Conservation (phyloP, 2,113 vertebrate species). For the Silurus glanis region DNA sequence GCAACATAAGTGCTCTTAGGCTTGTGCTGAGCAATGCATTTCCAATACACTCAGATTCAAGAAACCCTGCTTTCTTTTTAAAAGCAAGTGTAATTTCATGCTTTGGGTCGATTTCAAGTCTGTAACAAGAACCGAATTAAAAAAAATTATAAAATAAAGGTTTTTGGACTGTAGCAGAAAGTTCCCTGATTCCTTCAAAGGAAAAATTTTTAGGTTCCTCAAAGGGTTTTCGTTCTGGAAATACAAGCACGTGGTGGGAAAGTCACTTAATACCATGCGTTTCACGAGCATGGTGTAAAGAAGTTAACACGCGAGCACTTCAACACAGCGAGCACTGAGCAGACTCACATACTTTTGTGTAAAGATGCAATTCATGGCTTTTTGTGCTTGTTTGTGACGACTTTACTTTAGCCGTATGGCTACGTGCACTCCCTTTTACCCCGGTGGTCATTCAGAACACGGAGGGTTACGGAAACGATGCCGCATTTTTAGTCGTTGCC, state of each 20-base stretch:
- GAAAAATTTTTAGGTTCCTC: not conserved
- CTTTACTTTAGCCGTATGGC: no score
- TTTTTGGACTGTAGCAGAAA: not conserved
- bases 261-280: no score
- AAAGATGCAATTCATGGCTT: not conserved
- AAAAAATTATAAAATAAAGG: not conserved
- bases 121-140: not conserved
- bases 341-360: not conserved
- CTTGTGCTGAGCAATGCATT: not conserved
- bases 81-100: not conserved
- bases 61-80: not conserved
- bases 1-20: not conserved
- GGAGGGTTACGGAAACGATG: no score
- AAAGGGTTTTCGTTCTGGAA: no score
- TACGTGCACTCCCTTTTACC: no score
- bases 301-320: not conserved
- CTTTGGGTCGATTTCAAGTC: not conserved
- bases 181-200: not conserved
- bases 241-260: no score
- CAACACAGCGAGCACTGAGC: not conserved
- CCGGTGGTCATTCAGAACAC: no score
- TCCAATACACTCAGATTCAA: not conserved
- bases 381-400: not conserved
- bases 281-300: not conserved
- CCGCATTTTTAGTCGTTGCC: no score